phyloP scores from a whole-genome alignment of 2,888 invertebrate species.

The Agapetus fuscipes region DNA sequence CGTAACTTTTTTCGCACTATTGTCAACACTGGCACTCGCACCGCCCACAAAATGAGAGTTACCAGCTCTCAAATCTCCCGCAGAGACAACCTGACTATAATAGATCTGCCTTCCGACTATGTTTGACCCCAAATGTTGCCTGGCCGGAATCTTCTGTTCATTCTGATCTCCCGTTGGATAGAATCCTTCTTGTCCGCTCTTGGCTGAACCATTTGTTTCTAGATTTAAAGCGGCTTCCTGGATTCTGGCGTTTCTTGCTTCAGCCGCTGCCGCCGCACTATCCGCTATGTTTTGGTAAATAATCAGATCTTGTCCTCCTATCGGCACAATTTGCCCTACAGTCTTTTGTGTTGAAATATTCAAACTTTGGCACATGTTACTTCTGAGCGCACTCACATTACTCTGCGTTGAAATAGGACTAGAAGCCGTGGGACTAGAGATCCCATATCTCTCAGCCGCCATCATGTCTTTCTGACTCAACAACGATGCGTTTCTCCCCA shows the following conservation, averaged over 20 bases:
- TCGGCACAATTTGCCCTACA: constrained; percentile 40
- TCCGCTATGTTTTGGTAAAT: constrained; percentile 33
- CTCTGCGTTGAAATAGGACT: constrained; percentile 4
- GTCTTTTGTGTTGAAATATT: constrained; percentile 45
- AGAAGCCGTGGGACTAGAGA: constrained; percentile 25
- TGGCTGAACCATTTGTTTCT: neutral
- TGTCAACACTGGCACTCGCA: neutral
- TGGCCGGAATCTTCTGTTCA: constrained; percentile 10
- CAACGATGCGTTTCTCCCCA: constrained; percentile 26
- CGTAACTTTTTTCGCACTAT: constrained; percentile 4
- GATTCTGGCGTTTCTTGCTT: constrained; percentile 1
- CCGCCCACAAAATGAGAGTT: constrained; percentile 7
- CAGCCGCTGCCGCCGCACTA: constrained; percentile 1
- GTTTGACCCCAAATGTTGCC: constrained; percentile 17
- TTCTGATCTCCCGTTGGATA: neutral
- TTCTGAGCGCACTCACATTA: constrained; percentile 21
- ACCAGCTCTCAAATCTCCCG: constrained; percentile 4
- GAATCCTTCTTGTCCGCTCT: neutral
- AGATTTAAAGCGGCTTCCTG: neutral
- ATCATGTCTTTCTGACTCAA: constrained; percentile 33
- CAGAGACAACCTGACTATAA: constrained; percentile 19
- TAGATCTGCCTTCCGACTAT: constrained; percentile 20
- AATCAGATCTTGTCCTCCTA: constrained; percentile 39
- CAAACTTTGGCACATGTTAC: constrained; percentile 45
- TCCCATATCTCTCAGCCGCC: constrained; percentile 31